Conservation (phyloP, 2,113 vertebrate genomes). For the Bothrops jararaca region DNA sequence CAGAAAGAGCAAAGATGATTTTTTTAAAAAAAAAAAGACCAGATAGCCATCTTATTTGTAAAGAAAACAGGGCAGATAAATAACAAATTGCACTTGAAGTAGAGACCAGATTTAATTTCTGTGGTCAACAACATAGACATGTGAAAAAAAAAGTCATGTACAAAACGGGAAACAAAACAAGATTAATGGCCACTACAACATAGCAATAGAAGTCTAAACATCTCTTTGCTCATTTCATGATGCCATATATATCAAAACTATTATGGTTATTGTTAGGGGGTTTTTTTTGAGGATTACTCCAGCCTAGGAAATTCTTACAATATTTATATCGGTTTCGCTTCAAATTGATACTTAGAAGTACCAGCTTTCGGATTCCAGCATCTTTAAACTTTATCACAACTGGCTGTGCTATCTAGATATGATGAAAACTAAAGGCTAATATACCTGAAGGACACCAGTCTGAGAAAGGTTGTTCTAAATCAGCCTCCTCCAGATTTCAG, state of each 20-base stretch:
- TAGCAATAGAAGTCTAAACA: conserved; percentile 42
- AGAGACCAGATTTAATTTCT: conserved; percentile 65
- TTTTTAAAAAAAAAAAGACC: conserved; percentile 64
- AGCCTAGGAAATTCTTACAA: neutral
- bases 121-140: conserved; percentile 63
- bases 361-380: neutral
- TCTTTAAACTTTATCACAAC: neutral
- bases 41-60: conserved; percentile 71
- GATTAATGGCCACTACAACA: conserved; percentile 31
- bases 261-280: neutral
- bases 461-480: neutral
- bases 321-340: neutral
- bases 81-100: conserved; percentile 68
- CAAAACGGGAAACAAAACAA: conserved; percentile 57
- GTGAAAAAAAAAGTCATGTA: conserved; percentile 57
- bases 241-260: neutral
- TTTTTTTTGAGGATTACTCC: neutral
- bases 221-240: neutral
- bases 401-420: neutral
- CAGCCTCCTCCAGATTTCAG: neutral
- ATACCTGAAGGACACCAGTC: neutral
- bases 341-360: neutral
- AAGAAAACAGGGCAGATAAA: conserved; percentile 37
- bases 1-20: conserved; percentile 70
- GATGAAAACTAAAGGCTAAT: neutral